A percentile compares a stretch with the other conserved stretches of the same genome.
phyloP scores from a whole-genome alignment of 2,113 vertebrate genomes.

The Thymallus thymallus region DNA sequence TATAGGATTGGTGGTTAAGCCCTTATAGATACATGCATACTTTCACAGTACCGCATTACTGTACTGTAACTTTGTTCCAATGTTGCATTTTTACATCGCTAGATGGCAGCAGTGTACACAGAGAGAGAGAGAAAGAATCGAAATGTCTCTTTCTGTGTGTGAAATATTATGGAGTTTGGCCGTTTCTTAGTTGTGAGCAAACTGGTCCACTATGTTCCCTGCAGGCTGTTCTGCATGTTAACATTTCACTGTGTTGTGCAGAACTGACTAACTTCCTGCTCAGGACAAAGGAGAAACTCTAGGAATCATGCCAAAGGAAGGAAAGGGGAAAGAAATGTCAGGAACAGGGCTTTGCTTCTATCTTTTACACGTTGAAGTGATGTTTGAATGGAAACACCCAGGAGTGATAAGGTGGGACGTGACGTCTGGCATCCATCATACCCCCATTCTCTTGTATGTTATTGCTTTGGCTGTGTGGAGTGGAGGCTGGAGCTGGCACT shows the following conservation, averaged over 20 bases:
- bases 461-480: background rate
- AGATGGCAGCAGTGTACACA: constrained; percentile 69
- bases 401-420: constrained; percentile 68
- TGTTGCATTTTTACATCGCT: constrained; percentile 41
- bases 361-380: constrained; percentile 49
- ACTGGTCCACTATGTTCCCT: no score
- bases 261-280: constrained; percentile 54
- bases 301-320: constrained; percentile 57
- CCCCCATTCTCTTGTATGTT: constrained; percentile 41
- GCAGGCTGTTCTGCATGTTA: no score
- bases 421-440: constrained; percentile 70
- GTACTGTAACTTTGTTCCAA: constrained; percentile 19
- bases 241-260: constrained; percentile 1
- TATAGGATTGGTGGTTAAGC: no score
- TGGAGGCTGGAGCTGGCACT: constrained; percentile 4
- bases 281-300: constrained; percentile 48
- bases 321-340: constrained; percentile 36
- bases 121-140: background rate
- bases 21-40: no score
- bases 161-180: background rate
- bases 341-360: constrained; percentile 21
- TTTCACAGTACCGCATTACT: no score
- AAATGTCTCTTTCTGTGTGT: background rate
- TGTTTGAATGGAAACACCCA: constrained; percentile 69
- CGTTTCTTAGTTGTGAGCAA: background rate